Conservation (phyloP, 2,888 invertebrate genomes). For the Cephus rjabovi region DNA sequence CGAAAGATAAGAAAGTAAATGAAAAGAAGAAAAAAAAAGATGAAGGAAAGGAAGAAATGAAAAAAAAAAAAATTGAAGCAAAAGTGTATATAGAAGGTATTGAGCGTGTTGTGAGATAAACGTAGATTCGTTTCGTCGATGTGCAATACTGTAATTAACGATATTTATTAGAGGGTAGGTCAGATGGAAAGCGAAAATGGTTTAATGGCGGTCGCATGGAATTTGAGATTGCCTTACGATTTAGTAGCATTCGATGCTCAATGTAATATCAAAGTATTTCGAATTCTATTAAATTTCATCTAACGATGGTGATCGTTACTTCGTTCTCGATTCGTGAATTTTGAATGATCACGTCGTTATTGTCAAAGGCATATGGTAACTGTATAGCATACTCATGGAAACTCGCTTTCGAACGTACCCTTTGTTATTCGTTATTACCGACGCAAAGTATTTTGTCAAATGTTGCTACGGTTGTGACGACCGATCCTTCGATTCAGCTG, state of each 20-base stretch:
- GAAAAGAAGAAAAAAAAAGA: constrained; percentile 7
- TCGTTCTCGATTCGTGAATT: not conserved
- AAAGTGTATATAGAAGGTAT: not conserved
- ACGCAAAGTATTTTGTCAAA: too few relatives aligned
- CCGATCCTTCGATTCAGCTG: too few relatives aligned
- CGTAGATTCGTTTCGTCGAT: constrained; percentile 35
- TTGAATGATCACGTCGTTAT: not conserved
- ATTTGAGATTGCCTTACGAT: not conserved
- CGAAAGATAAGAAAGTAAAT: constrained; percentile 4
- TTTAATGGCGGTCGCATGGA: not conserved
- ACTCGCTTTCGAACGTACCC: constrained; percentile 1
- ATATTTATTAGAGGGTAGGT: not conserved
- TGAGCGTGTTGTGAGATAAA: constrained; percentile 40
- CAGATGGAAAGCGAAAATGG: not conserved
- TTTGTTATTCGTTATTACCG: too few relatives aligned
- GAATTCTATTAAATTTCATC: not conserved
- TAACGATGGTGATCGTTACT: not conserved
- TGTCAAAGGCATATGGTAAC: not conserved
- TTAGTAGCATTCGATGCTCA: too few relatives aligned
- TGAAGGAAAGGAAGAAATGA: constrained; percentile 9
- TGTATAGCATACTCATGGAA: not conserved
- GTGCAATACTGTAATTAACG: constrained; percentile 40
- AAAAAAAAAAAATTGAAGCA: constrained; percentile 3
- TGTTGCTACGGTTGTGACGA: too few relatives aligned
- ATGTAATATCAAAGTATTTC: not conserved